Evolutionary conservation across 1,140 invertebrate species (phyloP), one percentile per base, ranked within the genome.

Genomic region (Triops longicaudatus): DNA sequence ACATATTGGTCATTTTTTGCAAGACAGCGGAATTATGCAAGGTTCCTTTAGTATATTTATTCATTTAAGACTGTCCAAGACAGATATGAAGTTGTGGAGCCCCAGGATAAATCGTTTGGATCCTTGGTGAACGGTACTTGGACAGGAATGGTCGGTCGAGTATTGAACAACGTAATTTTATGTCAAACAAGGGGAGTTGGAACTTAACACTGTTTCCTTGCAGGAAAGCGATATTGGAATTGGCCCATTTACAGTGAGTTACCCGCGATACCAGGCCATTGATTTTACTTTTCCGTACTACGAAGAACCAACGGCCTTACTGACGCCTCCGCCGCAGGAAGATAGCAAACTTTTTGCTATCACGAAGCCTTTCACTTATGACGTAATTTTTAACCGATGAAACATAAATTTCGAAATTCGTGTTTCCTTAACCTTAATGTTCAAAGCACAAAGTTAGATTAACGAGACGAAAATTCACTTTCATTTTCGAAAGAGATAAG

Each of bases 351-450:
- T 76, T 27, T 44, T 71, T 41, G 73, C 79, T 17, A 75, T 79
- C 28, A 31, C 76, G 26, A 73, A 73, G n/a, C 79, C 79, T 72
- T 79, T 79, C 50, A 72, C 76, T 14, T 78, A 72, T 9, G 28
- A 78, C 72, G 78, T 79, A 26, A 37, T 37, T 7, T 37, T 37
- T 74, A 28, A 63, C 10, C 63, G 10, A 26, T 63, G 11, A n/a
- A 14, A 75, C 28, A 26, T 27, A 1, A 5, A 75, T 44, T 27
- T 22, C 44, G 37, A 75, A 26, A 44, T 28, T 11, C 63, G 26
- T 27, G 42, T 2, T 75, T 26, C 2, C 12, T 75, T 44, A 44
- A n/a, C n/a, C n/a, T n/a, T n/a, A n/a, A n/a, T n/a, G n/a, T n/a
- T n/a, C n/a, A n/a, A n/a, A n/a, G n/a, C n/a, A n/a, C n/a, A n/a